Evolutionary conservation across 2,113 vertebrate genomes (phyloP).

Genomic region (Psettodes erumei): DNA sequence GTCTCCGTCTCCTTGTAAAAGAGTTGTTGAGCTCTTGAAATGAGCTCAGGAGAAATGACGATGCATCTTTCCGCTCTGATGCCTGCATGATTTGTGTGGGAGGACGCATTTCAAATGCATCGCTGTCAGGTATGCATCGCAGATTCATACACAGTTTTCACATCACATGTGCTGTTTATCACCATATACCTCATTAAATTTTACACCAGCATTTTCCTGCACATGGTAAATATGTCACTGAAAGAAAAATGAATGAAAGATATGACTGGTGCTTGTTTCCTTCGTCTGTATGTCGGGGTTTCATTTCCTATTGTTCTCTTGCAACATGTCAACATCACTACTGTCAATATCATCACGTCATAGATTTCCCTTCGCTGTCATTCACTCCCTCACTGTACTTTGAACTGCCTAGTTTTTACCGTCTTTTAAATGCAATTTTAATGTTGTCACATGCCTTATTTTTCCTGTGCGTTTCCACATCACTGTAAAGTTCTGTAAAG

Average conservation of each 20-base stretch:
- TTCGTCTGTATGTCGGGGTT: too few relatives aligned
- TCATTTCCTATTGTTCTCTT: neutral
- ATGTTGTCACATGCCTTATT: too few relatives aligned
- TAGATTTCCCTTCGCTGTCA: conserved; percentile 25
- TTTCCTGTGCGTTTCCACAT: too few relatives aligned
- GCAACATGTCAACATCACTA: conserved; percentile 9
- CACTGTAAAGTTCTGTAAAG: too few relatives aligned
- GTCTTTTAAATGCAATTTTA: too few relatives aligned
- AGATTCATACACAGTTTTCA: conserved; percentile 1
- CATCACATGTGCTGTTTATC: neutral
- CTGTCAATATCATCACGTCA: conserved; percentile 26
- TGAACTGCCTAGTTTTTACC: too few relatives aligned
- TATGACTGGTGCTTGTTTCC: too few relatives aligned
- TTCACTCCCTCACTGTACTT: too few relatives aligned
- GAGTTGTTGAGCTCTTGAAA: neutral
- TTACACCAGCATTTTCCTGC: neutral
- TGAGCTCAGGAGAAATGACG: neutral
- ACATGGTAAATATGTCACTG: too few relatives aligned
- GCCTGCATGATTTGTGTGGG: neutral
- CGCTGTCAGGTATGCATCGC: neutral
- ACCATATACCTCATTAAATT: neutral
- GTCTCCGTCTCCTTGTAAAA: conserved; percentile 4
- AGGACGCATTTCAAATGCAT: neutral
- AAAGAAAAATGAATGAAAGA: too few relatives aligned
- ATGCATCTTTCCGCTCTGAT: neutral